Evolutionary conservation across 2,888 invertebrate genomes (phyloP), one percentile per base, ranked within the genome.

Genomic region (Embidobia sp.): DNA sequence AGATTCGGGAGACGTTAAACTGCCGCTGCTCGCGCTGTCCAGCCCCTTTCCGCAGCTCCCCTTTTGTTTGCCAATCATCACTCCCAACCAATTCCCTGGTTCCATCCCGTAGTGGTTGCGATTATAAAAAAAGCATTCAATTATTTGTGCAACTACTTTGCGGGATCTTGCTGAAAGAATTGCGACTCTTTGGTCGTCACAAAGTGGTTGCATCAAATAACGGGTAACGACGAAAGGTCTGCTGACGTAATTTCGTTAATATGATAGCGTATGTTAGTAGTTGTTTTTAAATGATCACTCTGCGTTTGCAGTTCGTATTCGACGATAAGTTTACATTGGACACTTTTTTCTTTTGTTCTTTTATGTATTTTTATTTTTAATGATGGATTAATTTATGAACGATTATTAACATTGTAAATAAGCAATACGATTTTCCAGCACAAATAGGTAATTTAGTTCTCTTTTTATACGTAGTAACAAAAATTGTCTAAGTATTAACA

Each of bases 1-100:
- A 80, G 78, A 84, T 87, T 87, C 85, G 86, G 86, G 87, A 87
- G 88, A 89, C 89, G 88, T 89, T 87, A 88, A 82, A 89, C 89
- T 89, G 89, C 89, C 89, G 89, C 89, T 89, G 89, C 89, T 89
- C 89, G 89, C 89, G 89, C 89, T 89, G 88, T 88, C 88, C 88
- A 87, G 88, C 78, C 75, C 78, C 84, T 76, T 80, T 80, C 78
- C 80, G 73, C 42, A 16, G 26, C 66, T 79, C 53, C 74, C 63
- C 22, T 64, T 33, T 63, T 44, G 48, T 80, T 78, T 70, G 44
- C 40, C 82, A 85, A 84, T 81, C 78, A 44, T 51, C 76, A 66
- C 59, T 59, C 80, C 76, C 69, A 75, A 53, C 78, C 49, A 48
- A 37, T 49, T 40, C 13, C 53, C 49, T 46, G 11, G 40, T 37